A percentile compares a stretch with the other conserved stretches of the same genome.
phyloP scores from a whole-genome alignment of 1,140 invertebrate species.

The Melitaea cinxia region DNA sequence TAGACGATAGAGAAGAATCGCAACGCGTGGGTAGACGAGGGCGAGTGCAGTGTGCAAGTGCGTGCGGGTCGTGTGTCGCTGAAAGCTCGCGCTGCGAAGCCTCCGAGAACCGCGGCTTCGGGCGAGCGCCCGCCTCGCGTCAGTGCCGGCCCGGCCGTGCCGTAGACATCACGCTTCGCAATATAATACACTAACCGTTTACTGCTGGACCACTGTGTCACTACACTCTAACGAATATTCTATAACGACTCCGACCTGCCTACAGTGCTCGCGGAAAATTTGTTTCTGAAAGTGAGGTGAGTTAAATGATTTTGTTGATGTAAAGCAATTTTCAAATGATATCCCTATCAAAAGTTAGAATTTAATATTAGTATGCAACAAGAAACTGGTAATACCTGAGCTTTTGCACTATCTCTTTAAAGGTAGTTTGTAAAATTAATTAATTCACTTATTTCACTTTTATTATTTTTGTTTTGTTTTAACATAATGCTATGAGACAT shows the following conservation, averaged over 20 bases:
- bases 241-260: conserved; percentile 37
- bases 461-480: too few relatives aligned
- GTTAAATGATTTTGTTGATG: conserved; percentile 27
- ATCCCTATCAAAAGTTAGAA: neutral
- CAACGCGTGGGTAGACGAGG: conserved; percentile 73
- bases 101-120: conserved; percentile 68
- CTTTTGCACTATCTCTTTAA: too few relatives aligned
- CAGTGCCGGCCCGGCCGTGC: conserved; percentile 80
- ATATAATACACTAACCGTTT: conserved; percentile 45
- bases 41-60: conserved; percentile 81
- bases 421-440: too few relatives aligned
- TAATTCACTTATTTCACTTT: too few relatives aligned
- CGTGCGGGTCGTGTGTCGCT: conserved; percentile 77
- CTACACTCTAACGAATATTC: conserved; percentile 44
- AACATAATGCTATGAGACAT: too few relatives aligned
- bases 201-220: conserved; percentile 65
- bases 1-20: conserved; percentile 77
- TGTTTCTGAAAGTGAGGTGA: conserved; percentile 49
- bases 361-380: too few relatives aligned
- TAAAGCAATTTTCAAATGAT: neutral
- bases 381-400: too few relatives aligned
- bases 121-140: conserved; percentile 68
- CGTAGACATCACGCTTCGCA: conserved; percentile 70
- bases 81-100: conserved; percentile 78
- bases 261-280: conserved; percentile 48